Evolutionary conservation across 2,113 vertebrate genomes (phyloP), one percentile per base, ranked within the genome.

Genomic region (Eudyptes chrysolophus): DNA sequence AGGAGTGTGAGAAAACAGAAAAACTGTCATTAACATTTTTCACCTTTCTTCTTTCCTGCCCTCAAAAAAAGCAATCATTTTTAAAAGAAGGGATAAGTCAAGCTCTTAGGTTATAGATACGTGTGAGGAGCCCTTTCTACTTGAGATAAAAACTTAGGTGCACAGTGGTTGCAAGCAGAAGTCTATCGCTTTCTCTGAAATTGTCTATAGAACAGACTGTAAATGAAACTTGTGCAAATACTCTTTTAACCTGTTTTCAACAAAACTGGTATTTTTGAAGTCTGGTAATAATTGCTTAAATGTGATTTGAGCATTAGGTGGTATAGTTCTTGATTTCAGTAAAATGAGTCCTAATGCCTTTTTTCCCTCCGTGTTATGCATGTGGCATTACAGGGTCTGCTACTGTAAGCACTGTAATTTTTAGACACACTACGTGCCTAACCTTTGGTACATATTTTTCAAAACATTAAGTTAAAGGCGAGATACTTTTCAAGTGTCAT

Each of bases 361-460:
- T 79, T 17, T 15, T 2, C 8, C 17, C 17, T 54, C 70, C 12
- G 11, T 1, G 0, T 69, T 57, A 44, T 1, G 11, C 30, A 55
- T 20, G 7, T 52, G n/a, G 70, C 82, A 52, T 79, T 60, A 34
- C 32, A 70, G 8, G 10, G 7, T 30, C 77, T 83, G 75, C 74
- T 72, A 8, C 38, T 22, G 14, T 46, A 20, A 61, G 22, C 61
- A 34, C 21, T 48, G 29, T 44, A 15, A n/a, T 48, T 76, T 84
- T 65, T 49, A 66, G 27, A 32, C 32, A 85, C 52, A 22, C 57
- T 90, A 74, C 62, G 65, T 19, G 10, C 36, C 32, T 29, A 3
- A 71, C 61, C 25, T 42, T 84, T n/a, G 34, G 16, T 48, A 40
- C 0, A 0, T 46, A 10, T 54, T 84, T 77, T 84, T 69, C 27